These are phyloP conservation scores for Dendrolimus pini DNA, from an alignment of 2,888 invertebrate species.

Conservation along the genomic window DNA sequence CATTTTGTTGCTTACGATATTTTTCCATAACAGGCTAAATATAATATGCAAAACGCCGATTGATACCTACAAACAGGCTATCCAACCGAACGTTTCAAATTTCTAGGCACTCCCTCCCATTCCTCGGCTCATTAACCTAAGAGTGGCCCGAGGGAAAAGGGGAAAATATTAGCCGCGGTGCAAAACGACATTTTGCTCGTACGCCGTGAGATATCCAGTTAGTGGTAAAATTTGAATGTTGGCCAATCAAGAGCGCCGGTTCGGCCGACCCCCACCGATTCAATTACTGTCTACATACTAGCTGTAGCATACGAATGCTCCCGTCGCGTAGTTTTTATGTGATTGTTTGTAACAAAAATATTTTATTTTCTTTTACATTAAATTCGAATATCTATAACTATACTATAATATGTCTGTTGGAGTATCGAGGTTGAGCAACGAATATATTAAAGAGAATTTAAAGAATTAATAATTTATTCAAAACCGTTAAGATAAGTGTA, in stretches of 20 bases:
- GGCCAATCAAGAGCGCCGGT: conserved; percentile 51
- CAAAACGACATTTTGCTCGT: conserved; percentile 53
- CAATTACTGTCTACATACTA: not conserved
- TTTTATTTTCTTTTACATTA: too few relatives aligned
- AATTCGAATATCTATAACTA: too few relatives aligned
- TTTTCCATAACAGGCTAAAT: not conserved
- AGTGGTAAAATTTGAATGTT: conserved; percentile 68
- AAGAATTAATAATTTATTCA: too few relatives aligned
- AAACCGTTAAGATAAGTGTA: too few relatives aligned
- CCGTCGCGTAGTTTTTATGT: too few relatives aligned
- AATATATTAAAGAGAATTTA: too few relatives aligned
- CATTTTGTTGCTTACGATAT: too few relatives aligned
- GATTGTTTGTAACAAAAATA: too few relatives aligned
- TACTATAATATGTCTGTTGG: too few relatives aligned
- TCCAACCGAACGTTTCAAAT: not conserved
- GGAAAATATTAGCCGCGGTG: conserved; percentile 67
- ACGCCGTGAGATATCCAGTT: conserved; percentile 56
- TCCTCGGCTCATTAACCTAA: conserved; percentile 48
- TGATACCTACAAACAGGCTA: not conserved
- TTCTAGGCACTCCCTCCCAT: conserved; percentile 52
- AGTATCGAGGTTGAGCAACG: too few relatives aligned
- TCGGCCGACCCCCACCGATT: not conserved
- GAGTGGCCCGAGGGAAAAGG: conserved; percentile 42
- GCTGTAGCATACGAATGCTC: not conserved
- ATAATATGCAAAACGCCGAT: not conserved